These are phyloP conservation scores for Trileptium ribeirensis DNA, from an alignment of 2,888 invertebrate species.

Conservation along the genomic window DNA sequence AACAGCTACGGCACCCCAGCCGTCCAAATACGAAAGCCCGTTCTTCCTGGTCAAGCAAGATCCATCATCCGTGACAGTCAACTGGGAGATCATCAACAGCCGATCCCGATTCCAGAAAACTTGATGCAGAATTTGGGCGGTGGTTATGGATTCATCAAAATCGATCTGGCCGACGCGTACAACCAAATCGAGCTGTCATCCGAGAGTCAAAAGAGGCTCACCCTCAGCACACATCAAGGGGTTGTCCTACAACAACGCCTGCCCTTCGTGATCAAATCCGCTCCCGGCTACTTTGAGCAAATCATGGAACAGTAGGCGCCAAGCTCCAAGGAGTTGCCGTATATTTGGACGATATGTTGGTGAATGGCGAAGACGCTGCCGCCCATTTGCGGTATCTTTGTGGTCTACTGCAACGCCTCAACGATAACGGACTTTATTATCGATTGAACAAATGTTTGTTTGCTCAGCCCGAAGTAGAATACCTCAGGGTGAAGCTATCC, in stretches of 20 bases:
- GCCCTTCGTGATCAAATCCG: slow-evolving; percentile 21
- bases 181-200: not conserved
- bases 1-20: not conserved
- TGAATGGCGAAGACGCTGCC: not conserved
- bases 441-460: slow-evolving; percentile 22
- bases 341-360: slow-evolving; percentile 20
- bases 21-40: not conserved
- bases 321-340: slow-evolving; percentile 24
- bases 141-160: not conserved
- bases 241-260: slow-evolving; percentile 25
- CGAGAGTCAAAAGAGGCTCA: slow-evolving; percentile 8
- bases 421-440: slow-evolving; percentile 9
- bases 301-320: slow-evolving; percentile 26
- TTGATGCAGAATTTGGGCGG: not conserved
- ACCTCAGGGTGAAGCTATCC: slow-evolving; percentile 15
- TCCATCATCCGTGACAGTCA: not conserved
- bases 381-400: not conserved
- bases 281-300: slow-evolving; percentile 28
- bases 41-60: slow-evolving; percentile 2
- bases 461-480: not conserved
- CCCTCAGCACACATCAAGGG: slow-evolving; percentile 23
- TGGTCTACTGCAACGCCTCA: not conserved
- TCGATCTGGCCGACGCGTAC: not conserved
- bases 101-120: not conserved
- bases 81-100: slow-evolving; percentile 6